Evolutionary conservation across 1,140 invertebrate genomes (phyloP).

Genomic region (Achroia grisella): DNA sequence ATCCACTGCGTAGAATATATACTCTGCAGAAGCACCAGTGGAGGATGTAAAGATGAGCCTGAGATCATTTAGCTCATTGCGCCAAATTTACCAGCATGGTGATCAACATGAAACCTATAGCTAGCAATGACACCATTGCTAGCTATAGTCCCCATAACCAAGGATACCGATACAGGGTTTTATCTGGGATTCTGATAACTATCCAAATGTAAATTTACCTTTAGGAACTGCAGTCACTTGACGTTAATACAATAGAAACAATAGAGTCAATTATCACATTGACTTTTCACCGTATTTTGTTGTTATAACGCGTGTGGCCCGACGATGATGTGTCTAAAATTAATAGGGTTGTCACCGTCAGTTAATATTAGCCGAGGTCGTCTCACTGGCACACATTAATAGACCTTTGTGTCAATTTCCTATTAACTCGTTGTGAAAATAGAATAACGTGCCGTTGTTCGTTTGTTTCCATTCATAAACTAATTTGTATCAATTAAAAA

Average conservation of each 20-base stretch:
- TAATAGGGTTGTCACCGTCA: constrained; percentile 24
- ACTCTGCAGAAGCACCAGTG: too few species aligned
- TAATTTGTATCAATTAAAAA: too few species aligned
- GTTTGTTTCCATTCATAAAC: too few species aligned
- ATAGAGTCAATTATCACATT: constrained; percentile 18
- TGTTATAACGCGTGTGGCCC: constrained; percentile 34
- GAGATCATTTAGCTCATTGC: too few species aligned
- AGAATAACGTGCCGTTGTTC: neutral
- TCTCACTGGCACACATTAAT: neutral
- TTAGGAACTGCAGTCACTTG: neutral
- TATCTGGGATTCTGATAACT: too few species aligned
- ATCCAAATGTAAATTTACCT: neutral
- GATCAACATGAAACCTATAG: too few species aligned
- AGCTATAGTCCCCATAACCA: too few species aligned
- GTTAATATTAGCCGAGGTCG: constrained; percentile 27
- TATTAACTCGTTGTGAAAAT: neutral
- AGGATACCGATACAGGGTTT: too few species aligned
- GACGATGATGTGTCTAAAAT: constrained; percentile 13
- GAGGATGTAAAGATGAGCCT: too few species aligned
- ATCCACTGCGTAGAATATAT: too few species aligned
- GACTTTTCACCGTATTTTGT: constrained; percentile 27
- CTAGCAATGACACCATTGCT: too few species aligned
- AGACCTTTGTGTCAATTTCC: constrained; percentile 1
- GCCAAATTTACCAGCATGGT: too few species aligned
- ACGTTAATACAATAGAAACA: neutral